Evolutionary conservation across 2,113 vertebrate species (phyloP).

Genomic region (Solea solea): DNA sequence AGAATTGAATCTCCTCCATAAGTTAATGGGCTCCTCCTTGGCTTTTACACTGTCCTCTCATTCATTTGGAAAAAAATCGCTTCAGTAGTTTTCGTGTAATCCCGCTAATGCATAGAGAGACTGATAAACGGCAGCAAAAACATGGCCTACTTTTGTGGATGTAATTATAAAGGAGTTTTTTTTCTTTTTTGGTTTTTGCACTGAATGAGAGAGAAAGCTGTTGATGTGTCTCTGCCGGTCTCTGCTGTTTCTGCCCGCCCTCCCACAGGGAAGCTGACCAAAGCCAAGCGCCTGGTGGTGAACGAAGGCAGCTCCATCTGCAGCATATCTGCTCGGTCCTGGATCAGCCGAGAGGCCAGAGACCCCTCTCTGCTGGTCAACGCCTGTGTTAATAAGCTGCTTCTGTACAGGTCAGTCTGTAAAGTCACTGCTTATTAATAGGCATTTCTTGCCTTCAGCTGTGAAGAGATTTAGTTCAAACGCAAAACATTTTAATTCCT

Average conservation of each 20-base stretch:
- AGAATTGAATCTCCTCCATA: no score
- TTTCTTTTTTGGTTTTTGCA: slow-evolving; percentile 4
- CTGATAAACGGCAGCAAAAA: no score
- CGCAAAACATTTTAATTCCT: no score
- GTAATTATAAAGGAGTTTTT: no score
- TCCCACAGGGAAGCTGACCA: slow-evolving; percentile 89
- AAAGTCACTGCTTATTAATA: slow-evolving; percentile 9
- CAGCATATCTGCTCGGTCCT: slow-evolving; percentile 91
- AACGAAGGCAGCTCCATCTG: slow-evolving; percentile 91
- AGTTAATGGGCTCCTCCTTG: no score
- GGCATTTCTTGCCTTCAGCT: slow-evolving; percentile 11
- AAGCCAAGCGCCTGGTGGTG: slow-evolving; percentile 92
- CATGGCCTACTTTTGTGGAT: no score
- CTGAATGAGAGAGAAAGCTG: slow-evolving; percentile 22
- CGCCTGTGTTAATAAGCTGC: slow-evolving; percentile 90
- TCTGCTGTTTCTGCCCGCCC: slow-evolving; percentile 30
- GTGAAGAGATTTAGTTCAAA: background rate
- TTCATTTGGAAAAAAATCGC: no score
- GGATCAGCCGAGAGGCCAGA: slow-evolving; percentile 93
- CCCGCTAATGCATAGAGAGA: no score
- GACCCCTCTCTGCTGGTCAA: slow-evolving; percentile 94
- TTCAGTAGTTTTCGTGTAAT: no score
- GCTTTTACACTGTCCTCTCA: no score
- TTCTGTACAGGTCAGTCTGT: slow-evolving; percentile 87
- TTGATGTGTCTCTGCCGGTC: slow-evolving; percentile 45